Percentiles rank a stretch among this genome's conserved stretches.
Evolutionary conservation across 2,888 invertebrate species (phyloP).

Genomic region (Nemoura dubitans): DNA sequence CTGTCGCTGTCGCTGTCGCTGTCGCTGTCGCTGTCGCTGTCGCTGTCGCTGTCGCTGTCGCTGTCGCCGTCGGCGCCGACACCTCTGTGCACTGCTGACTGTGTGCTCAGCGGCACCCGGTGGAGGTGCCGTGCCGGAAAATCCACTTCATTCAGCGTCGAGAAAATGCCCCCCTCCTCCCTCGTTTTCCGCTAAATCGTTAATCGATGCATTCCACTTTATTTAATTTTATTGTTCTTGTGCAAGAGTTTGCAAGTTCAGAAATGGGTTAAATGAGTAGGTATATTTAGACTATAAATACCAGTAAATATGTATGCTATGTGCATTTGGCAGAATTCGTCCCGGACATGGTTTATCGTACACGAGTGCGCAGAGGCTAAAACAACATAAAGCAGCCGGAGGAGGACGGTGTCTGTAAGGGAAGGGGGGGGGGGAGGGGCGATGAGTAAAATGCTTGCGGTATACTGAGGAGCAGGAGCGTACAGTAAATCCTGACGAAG

Average conservation of each 20-base stretch:
- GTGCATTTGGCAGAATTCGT: slow-evolving; percentile 33
- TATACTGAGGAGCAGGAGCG: slow-evolving; percentile 35
- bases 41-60: neutral
- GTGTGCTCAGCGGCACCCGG: neutral
- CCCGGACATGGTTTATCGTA: slow-evolving; percentile 24
- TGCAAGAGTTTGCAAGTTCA: neutral
- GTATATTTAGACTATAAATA: neutral
- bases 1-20: neutral
- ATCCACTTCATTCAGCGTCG: neutral
- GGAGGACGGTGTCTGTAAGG: neutral
- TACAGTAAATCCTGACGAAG: slow-evolving; percentile 38
- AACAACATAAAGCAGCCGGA: neutral
- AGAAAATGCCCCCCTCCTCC: neutral
- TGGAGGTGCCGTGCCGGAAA: neutral
- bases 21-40: neutral
- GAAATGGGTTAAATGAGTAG: neutral
- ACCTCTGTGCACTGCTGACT: no score
- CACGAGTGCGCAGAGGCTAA: neutral
- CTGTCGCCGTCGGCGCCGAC: no score
- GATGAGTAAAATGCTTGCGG: slow-evolving; percentile 29
- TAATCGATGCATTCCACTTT: slow-evolving; percentile 12
- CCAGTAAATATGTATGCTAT: neutral
- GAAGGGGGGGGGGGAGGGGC: slow-evolving; percentile 7
- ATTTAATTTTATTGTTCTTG: slow-evolving; percentile 12
- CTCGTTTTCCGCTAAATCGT: neutral